Base-by-base conservation (phyloP, 1,140 invertebrate genomes). In the Orchestia grillus region DNA sequence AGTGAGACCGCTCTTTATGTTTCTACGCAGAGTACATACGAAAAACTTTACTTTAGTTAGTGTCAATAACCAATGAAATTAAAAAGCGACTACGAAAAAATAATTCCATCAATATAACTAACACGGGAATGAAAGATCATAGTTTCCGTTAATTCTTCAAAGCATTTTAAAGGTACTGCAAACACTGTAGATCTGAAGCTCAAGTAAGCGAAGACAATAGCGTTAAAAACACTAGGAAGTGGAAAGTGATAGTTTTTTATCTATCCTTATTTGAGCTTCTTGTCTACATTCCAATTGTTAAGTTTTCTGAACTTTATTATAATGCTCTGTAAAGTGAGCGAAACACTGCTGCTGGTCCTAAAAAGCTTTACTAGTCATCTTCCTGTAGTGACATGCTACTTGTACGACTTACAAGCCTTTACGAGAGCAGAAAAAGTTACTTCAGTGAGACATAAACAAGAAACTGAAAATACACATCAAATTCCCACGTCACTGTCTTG, bases 181-280 rank as follows among this genome's bases (percentile, higher is more conserved):
- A 94, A 94, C 92, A 44, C n/a, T 94, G 43, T 28, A 45, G 92
- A 94, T 47, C 3, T 94, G 92, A 94, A 94, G 44, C 40, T 47
- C 92, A 94, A 94, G 92, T 94, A 94, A 47, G 47, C 6, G 92
- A n/a, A 11, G 92, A 15, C 41, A 94, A 40, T 16, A 44, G 40
- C 44, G 11, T 47, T 44, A 28, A 8, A 3, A 77, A 77, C 47
- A 8, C 6, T 3, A 77, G 11, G 11, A 77, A 77, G 62, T 77
- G 62, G 36, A 28, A 77, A 3, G 36, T 77, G 62, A 8, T 77
- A 15, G 28, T 77, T 77, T 77, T 94, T 6, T 36, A 47, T 11
- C 92, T 44, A 19, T 23, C 36, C 15, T 94, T 47, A 92, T 45
- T 94, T 94, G 92, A 94, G 47, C 92, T 94, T 94, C 44, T 94